A percentile compares a stretch with the other conserved stretches of the same genome.
Conservation (phyloP, 1,140 invertebrate species). For the Aradophagus sp. region DNA sequence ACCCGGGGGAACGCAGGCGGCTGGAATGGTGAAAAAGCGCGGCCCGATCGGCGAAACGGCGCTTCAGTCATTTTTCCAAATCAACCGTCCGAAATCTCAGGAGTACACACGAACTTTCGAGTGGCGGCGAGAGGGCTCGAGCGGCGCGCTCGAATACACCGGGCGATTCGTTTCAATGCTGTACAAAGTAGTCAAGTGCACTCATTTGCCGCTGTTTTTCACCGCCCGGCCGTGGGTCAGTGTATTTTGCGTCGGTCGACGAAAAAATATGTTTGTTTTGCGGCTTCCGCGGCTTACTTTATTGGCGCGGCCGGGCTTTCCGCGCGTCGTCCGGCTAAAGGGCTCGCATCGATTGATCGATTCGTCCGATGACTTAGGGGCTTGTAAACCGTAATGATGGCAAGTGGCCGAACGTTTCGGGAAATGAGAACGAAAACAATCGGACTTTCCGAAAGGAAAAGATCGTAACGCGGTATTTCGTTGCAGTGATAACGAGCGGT, state of each 20-base stretch:
- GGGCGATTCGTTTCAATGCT: constrained; percentile 47
- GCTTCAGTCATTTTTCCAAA: constrained; percentile 47
- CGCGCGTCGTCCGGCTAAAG: too few species aligned
- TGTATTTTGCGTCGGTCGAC: constrained; percentile 23
- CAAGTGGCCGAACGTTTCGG: too few species aligned
- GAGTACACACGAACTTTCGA: constrained; percentile 50
- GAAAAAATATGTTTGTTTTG: constrained; percentile 34
- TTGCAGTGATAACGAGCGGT: too few species aligned
- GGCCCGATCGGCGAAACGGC: constrained; percentile 26
- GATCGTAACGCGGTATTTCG: too few species aligned
- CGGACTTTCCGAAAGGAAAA: too few species aligned
- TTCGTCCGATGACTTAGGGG: too few species aligned
- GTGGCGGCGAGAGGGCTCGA: constrained; percentile 22
- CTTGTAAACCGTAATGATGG: too few species aligned
- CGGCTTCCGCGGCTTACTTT: constrained; percentile 18
- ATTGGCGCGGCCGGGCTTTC: constrained; percentile 17
- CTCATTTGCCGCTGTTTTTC: constrained; percentile 49
- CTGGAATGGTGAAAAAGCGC: constrained; percentile 27
- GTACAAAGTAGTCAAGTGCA: constrained; percentile 50
- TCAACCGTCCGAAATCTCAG: constrained; percentile 48
- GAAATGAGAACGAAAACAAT: too few species aligned
- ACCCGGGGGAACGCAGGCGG: constrained; percentile 24
- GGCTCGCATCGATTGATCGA: too few species aligned
- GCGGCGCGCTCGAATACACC: constrained; percentile 30
- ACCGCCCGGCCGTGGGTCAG: constrained; percentile 7